A percentile compares a stretch with the other conserved stretches of the same genome.
phyloP scores from a whole-genome alignment of 2,888 invertebrate species.

The Drosophila kokeensis region DNA sequence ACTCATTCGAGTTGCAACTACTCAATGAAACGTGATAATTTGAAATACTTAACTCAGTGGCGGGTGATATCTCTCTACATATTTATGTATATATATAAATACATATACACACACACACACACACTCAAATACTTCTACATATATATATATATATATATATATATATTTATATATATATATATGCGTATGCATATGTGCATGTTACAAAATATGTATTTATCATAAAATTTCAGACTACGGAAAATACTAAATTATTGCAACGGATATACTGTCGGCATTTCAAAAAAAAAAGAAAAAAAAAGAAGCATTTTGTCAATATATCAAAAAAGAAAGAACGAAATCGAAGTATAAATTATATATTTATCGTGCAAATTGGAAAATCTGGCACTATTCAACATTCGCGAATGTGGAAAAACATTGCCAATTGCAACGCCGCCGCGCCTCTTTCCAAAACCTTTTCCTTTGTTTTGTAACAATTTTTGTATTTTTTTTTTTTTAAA shows the following conservation, averaged over 20 bases:
- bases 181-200: slow-evolving; percentile 24
- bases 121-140: slow-evolving; percentile 3
- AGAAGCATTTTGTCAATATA: slow-evolving; percentile 26
- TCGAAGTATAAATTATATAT: slow-evolving; percentile 24
- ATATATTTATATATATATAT: slow-evolving; percentile 4
- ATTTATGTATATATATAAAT: slow-evolving; percentile 36
- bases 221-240: slow-evolving; percentile 45
- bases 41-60: slow-evolving; percentile 78
- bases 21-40: slow-evolving; percentile 75
- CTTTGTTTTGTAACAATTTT: not conserved
- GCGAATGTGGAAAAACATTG: slow-evolving; percentile 3
- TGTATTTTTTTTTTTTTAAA: not conserved
- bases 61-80: slow-evolving; percentile 72
- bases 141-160: slow-evolving; percentile 3
- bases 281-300: slow-evolving; percentile 1
- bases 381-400: slow-evolving; percentile 10
- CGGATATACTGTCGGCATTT: slow-evolving; percentile 51
- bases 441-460: not conserved
- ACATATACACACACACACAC: slow-evolving; percentile 6
- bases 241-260: slow-evolving; percentile 39
- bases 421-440: slow-evolving; percentile 1
- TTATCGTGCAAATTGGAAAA: slow-evolving; percentile 28
- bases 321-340: slow-evolving; percentile 18
- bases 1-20: slow-evolving; percentile 60
- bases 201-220: slow-evolving; percentile 36